Percentiles rank a stretch among this genome's conserved stretches.
These are phyloP conservation scores for Morpho achilles DNA, from an alignment of 2,888 invertebrate genomes.

Conservation along the genomic window DNA sequence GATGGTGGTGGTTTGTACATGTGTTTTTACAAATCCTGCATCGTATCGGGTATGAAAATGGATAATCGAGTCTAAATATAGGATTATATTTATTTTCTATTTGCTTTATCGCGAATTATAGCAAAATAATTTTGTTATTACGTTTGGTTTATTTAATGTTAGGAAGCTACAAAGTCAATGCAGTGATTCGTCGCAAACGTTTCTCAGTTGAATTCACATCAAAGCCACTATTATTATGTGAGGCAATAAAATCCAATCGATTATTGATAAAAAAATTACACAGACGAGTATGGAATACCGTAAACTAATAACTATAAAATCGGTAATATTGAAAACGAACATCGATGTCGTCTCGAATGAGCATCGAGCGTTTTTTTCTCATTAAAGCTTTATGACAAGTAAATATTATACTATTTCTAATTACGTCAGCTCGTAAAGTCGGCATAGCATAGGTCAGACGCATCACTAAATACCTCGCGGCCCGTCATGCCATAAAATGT, in stretches of 20 bases:
- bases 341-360: slow-evolving; percentile 18
- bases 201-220: neutral
- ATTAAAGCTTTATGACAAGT: slow-evolving; percentile 30
- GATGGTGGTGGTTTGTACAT: too few relatives aligned
- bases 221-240: too few relatives aligned
- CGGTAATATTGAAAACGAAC: slow-evolving; percentile 25
- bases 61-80: too few relatives aligned
- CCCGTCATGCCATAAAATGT: slow-evolving; percentile 62
- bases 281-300: slow-evolving; percentile 7
- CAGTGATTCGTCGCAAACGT: neutral
- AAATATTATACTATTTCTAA: slow-evolving; percentile 33
- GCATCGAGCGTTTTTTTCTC: slow-evolving; percentile 18
- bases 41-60: too few relatives aligned
- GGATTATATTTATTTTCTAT: too few relatives aligned
- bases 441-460: slow-evolving; percentile 29
- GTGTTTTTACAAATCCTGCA: too few relatives aligned
- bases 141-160: too few relatives aligned
- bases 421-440: slow-evolving; percentile 30
- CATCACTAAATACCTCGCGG: slow-evolving; percentile 43
- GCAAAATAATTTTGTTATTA: too few relatives aligned
- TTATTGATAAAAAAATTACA: neutral
- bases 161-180: too few relatives aligned
- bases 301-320: slow-evolving; percentile 17
- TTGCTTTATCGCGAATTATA: too few relatives aligned
- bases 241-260: too few relatives aligned